Evolutionary conservation across 2,888 invertebrate species (phyloP), one percentile per base, ranked within the genome.

Genomic region (Esperia sulphurella): DNA sequence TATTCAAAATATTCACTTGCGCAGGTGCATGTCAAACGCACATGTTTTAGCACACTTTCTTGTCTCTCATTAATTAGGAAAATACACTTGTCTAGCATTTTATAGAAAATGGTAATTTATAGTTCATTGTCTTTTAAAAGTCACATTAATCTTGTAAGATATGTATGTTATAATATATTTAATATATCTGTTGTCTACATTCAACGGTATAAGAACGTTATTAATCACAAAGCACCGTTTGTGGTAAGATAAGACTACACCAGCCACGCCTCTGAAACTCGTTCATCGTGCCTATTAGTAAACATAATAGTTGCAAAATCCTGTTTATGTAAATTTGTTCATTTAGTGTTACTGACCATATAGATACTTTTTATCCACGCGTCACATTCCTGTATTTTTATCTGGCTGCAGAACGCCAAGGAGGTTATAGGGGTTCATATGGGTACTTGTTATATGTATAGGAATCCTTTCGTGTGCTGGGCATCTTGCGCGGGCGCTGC

Each of bases 401-500:
- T 31, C 9, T 31, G 31, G 31, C 31, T 31, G 10, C 10, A 38
- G 13, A 12, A 38, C n/a, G n/a, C 46, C 52, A 47, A 53, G 53
- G 51, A 49, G 38, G 35, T 44, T 52, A 41, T 13, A 37, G 10
- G 29, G 35, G n/a, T 28, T 12, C 40, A 40, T 49, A 21, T 21
- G 5, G 2, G 21, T 21, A 21, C 21, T 21, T 5, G 4, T 31
- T 46, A 48, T 58, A 52, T 54, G 52, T 65, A 59, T 61, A 55
- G 61, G 65, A 76, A 75, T 73, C 74, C 70, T 78, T 71, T 65
- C 61, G 55, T 61, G 61, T 66, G 54, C 60, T 52, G 61, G 76
- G 75, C 84, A 78, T 81, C 83, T 83, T 46, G 40, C 10, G 30
- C 14, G 37, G 80, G 77, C 65, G 60, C 61, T 69, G 63, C 21